These are phyloP conservation scores for Lymantria dispar DNA, from an alignment of 2,888 invertebrate species.

Conservation along the genomic window DNA sequence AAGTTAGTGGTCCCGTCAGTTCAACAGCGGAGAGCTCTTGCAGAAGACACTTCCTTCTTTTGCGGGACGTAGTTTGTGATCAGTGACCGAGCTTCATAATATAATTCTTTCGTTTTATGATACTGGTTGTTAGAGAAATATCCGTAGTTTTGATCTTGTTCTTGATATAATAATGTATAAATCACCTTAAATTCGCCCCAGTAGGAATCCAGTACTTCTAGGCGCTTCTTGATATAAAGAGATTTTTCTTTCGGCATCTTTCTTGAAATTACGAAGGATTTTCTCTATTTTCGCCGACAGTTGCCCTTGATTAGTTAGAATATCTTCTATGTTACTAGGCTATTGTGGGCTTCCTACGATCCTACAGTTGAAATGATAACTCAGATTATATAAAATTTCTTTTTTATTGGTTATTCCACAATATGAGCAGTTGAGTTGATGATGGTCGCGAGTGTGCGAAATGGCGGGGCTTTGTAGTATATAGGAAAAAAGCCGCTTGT, in stretches of 20 bases:
- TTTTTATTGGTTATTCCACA: too few species aligned
- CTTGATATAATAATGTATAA: constrained; percentile 2
- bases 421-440: too few species aligned
- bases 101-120: background rate
- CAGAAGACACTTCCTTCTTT: background rate
- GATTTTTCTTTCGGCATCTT: background rate
- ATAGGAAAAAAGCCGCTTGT: too few species aligned
- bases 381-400: too few species aligned
- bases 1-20: background rate
- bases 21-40: background rate
- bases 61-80: background rate
- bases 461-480: too few species aligned
- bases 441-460: too few species aligned
- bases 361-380: too few species aligned
- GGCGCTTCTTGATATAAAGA: background rate
- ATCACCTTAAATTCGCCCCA: background rate
- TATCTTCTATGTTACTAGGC: background rate
- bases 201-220: constrained; percentile 1
- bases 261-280: background rate
- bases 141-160: background rate
- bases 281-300: background rate
- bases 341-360: too few species aligned
- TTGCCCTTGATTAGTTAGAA: background rate
- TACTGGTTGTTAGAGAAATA: constrained; percentile 3
- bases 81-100: constrained; percentile 2